phyloP scores from a whole-genome alignment of 2,797 vertebrate species.

The Notoglanidium macrostoma region DNA sequence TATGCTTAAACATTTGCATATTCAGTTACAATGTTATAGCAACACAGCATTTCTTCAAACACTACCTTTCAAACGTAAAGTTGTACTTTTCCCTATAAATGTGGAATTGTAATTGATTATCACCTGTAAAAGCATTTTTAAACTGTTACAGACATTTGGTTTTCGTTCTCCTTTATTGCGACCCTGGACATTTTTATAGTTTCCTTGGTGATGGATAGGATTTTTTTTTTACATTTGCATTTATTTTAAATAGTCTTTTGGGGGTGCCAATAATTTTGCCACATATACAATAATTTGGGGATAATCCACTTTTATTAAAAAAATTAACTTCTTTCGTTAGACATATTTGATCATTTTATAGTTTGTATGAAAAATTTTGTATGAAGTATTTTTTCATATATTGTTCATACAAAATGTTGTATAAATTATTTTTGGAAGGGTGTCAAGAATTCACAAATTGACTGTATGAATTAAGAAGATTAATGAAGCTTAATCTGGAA shows the following conservation, averaged over 20 bases:
- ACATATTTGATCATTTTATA: background rate
- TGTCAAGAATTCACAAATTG: background rate
- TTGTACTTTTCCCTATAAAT: background rate
- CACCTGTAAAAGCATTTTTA: background rate
- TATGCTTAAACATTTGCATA: no score
- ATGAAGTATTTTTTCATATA: no score
- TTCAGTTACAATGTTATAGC: no score
- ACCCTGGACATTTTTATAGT: background rate
- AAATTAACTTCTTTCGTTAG: no score
- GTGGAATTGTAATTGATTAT: background rate
- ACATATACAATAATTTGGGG: background rate
- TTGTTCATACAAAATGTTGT: no score
- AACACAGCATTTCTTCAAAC: background rate
- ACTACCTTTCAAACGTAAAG: background rate
- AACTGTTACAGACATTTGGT: background rate
- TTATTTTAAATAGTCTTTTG: background rate
- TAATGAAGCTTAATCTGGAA: background rate
- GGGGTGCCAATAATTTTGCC: background rate
- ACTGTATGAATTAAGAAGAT: background rate
- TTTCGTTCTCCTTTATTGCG: background rate
- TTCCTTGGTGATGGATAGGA: background rate
- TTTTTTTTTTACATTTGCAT: background rate
- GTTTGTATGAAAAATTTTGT: background rate
- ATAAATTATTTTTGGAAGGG: background rate
- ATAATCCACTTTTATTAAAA: no score